These are phyloP conservation scores for Choreutis nemorana DNA, from an alignment of 2,888 invertebrate genomes.

Conservation along the genomic window DNA sequence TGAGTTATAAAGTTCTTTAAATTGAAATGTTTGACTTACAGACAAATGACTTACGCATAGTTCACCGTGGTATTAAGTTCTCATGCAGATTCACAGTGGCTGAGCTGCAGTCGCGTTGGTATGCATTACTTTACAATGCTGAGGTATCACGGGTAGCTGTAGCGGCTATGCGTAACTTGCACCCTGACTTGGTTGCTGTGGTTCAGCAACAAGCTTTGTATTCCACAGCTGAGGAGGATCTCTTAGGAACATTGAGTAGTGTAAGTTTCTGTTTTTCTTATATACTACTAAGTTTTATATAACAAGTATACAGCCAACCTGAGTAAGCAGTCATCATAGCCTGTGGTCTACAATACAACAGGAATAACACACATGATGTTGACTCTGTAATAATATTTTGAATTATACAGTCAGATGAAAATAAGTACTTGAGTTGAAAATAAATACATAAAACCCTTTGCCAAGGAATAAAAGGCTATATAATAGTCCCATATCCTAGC, in stretches of 20 bases:
- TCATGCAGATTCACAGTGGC: constrained; percentile 93
- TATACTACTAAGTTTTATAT: too few relatives aligned
- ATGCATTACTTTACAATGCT: constrained; percentile 93
- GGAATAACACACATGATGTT: too few relatives aligned
- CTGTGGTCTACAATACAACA: too few relatives aligned
- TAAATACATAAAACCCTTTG: too few relatives aligned
- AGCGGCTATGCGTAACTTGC: constrained; percentile 91
- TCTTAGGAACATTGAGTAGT: constrained; percentile 82
- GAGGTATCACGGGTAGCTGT: constrained; percentile 91
- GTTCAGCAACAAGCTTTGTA: constrained; percentile 90
- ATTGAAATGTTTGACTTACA: constrained; percentile 23
- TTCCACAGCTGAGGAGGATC: constrained; percentile 88
- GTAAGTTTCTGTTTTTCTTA: constrained; percentile 23
- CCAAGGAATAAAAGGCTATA: too few relatives aligned
- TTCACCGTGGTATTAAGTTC: constrained; percentile 93
- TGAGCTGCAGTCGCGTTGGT: constrained; percentile 97
- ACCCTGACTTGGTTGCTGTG: constrained; percentile 87
- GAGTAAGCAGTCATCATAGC: too few relatives aligned
- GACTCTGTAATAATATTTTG: too few relatives aligned
- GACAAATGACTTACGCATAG: constrained; percentile 80
- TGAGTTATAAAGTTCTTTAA: too few relatives aligned
- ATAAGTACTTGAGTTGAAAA: too few relatives aligned
- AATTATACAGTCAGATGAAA: too few relatives aligned
- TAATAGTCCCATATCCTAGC: too few relatives aligned
- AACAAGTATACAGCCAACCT: too few relatives aligned